Evolutionary conservation across 2,113 vertebrate species (phyloP).

Genomic region (Arothron firmamentum): DNA sequence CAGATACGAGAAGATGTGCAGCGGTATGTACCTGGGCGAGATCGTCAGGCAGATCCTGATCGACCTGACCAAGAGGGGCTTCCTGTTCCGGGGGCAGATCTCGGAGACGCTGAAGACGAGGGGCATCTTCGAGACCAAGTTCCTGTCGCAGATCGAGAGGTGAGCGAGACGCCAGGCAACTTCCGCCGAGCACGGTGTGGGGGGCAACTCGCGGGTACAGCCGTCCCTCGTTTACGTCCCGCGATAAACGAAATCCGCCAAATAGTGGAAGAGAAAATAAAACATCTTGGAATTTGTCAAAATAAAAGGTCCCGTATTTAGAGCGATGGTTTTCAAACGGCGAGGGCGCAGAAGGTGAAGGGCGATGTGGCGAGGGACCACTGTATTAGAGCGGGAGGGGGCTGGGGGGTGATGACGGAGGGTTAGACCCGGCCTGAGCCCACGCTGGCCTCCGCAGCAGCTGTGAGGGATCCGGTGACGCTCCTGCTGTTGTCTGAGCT

Average conservation of each 20-base stretch:
- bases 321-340: no score
- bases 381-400: no score
- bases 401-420: slow-evolving; percentile 6
- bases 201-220: not conserved
- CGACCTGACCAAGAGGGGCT: slow-evolving; percentile 92
- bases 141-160: slow-evolving; percentile 98
- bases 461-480: slow-evolving; percentile 54
- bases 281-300: no score
- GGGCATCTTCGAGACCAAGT: slow-evolving; percentile 98
- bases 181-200: no score
- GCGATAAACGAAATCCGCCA: no score
- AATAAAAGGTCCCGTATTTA: no score
- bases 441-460: slow-evolving; percentile 49
- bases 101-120: slow-evolving; percentile 93
- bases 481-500: slow-evolving; percentile 46
- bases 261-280: no score
- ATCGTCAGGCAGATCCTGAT: slow-evolving; percentile 96
- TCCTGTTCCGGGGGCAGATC: slow-evolving; percentile 95
- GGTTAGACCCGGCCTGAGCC: slow-evolving; percentile 35
- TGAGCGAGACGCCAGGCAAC: slow-evolving; percentile 11
- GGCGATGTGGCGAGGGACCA: no score
- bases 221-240: no score
- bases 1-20: slow-evolving; percentile 99
- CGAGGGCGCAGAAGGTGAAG: no score
- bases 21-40: slow-evolving; percentile 98